Evolutionary conservation across 2,797 vertebrate genomes (phyloP).

Genomic region (Caiman crocodilus): DNA sequence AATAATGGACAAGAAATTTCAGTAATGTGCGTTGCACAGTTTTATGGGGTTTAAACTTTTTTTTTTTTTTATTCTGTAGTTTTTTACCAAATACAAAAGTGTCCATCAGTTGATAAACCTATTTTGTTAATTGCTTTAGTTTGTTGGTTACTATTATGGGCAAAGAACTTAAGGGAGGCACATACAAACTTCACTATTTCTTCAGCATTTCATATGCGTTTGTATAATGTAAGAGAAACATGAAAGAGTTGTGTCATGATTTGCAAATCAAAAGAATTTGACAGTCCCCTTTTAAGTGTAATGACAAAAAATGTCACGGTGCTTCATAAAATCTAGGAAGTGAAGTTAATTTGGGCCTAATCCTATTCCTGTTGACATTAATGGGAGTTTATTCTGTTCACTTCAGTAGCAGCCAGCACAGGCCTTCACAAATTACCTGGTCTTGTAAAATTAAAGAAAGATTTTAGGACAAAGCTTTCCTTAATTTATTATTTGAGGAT

Average conservation of each 20-base stretch:
- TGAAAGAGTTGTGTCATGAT: background rate
- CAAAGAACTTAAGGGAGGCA: background rate
- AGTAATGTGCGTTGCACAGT: background rate
- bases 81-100: background rate
- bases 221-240: background rate
- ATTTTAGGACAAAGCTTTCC: background rate
- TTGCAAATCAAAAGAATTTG: background rate
- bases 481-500: constrained; percentile 22
- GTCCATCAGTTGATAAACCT: background rate
- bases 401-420: background rate
- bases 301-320: background rate
- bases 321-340: background rate
- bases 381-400: background rate
- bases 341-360: background rate
- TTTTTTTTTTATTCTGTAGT: background rate
- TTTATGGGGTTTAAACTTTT: background rate
- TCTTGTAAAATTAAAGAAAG: background rate
- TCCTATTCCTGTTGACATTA: background rate
- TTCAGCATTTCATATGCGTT: no score
- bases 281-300: background rate
- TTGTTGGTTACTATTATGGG: background rate
- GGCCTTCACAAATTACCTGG: background rate
- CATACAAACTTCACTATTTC: no score
- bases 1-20: background rate
- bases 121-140: background rate